Base-by-base conservation (phyloP, 2,113 vertebrate species). In the Chionomys nivalis region DNA sequence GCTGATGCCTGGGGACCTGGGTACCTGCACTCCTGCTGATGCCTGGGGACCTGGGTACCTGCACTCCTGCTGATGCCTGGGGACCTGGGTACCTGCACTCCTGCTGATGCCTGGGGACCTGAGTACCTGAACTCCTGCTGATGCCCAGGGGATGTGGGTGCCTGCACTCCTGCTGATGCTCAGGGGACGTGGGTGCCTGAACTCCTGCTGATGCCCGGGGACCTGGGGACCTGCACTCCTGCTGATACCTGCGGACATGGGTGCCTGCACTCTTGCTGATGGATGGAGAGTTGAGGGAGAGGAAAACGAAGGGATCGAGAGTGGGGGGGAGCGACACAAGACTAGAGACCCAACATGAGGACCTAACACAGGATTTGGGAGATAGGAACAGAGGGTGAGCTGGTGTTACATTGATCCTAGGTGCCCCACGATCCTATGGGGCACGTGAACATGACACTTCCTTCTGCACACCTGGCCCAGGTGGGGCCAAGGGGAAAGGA, bases 391-490 rank as follows among this genome's bases (percentile, higher is more conserved):
- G 72, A 19, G 0, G 26, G 3, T 3, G 9, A 68, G 88, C 26
- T 17, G 31, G 42, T 79, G 26, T 65, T 61, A 7, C 9, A 4
- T 1, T 24, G 55, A n/a, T 0, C 11, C 16, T 47, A 68, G 78
- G 63, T 28, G 36, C 78, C 91, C 75, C 31, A 11, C 0, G 24
- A 78, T 9, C 28, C 17, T 36, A 24, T 4, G 6, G 2, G 33
- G 61, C 7, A 81, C 66, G 49, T 11, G 31, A n/a, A 19, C 7
- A 16, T 12, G 52, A 44, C 19, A 63, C 28, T 66, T 90, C 76
- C 87, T 95, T 87, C 78, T 91, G 70, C 68, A 83, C 83, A 87
- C 68, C 92, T 89, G 94, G 94, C n/a, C 63, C 6, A 89, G 65
- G 86, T 61, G 79, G 93, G 85, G 75, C 77, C 9, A 0, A 78